These are phyloP conservation scores for Poecilia picta DNA, from an alignment of 2,797 vertebrate species.

Conservation along the genomic window DNA sequence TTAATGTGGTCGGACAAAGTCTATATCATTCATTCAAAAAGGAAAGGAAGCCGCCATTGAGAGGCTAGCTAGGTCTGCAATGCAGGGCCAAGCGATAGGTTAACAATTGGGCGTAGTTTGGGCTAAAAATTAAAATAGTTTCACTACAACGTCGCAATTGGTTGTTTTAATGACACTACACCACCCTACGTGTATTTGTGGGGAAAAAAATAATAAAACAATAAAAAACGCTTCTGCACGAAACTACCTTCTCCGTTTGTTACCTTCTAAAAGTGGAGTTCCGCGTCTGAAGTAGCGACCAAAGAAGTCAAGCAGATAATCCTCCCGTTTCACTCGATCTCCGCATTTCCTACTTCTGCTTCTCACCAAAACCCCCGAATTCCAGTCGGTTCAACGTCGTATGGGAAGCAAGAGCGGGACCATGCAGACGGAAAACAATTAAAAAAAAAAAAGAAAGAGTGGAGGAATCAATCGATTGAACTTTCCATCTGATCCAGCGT, in stretches of 20 bases:
- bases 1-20: neutral
- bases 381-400: conserved; percentile 35
- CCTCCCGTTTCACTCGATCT: conserved; percentile 75
- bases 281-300: conserved; percentile 83
- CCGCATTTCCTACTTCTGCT: conserved; percentile 77
- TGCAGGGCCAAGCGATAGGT: conserved; percentile 73
- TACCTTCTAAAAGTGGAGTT: conserved; percentile 83
- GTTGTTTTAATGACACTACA: neutral
- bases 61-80: conserved; percentile 72
- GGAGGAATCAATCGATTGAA: conserved; percentile 76
- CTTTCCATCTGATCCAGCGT: conserved; percentile 78
- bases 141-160: neutral
- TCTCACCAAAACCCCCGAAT: conserved; percentile 65
- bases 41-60: conserved; percentile 67
- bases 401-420: conserved; percentile 38
- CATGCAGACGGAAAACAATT: conserved; percentile 12
- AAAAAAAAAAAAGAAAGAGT: conserved; percentile 24
- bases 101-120: conserved; percentile 79
- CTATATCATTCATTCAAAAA: conserved; percentile 52
- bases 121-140: conserved; percentile 42
- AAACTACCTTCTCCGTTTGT: conserved; percentile 47
- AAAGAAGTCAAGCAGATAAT: conserved; percentile 79
- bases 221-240: conserved; percentile 25
- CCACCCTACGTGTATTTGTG: accelerated
- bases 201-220: neutral